Conservation (phyloP, 37 sponge, comb jelly and placozoan genomes). For the Hormiphora californensis region DNA sequence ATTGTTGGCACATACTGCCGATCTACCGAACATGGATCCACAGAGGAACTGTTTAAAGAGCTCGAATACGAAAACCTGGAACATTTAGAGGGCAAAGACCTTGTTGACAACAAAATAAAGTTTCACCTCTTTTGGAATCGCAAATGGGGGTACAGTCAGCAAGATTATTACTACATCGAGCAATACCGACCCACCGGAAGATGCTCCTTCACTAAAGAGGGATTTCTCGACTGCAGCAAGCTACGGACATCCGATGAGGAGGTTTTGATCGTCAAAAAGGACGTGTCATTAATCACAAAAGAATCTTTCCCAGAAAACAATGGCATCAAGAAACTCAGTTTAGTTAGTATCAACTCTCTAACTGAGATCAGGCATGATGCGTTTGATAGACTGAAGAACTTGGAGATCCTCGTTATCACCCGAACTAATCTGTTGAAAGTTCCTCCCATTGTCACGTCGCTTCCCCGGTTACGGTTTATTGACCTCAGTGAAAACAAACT, state of each 20-base stretch:
- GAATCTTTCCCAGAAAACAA: slow-evolving; percentile 9
- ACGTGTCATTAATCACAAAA: neutral
- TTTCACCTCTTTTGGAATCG: slow-evolving; percentile 16
- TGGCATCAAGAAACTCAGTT: neutral
- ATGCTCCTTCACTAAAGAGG: neutral
- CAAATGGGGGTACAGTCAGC: neutral
- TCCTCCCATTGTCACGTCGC: neutral
- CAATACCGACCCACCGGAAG: neutral
- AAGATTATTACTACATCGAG: neutral
- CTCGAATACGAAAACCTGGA: slow-evolving; percentile 9
- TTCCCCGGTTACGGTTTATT: neutral
- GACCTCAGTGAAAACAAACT: neutral
- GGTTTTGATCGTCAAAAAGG: neutral
- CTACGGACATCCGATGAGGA: neutral
- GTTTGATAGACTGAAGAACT: neutral
- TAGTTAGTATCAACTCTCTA: neutral
- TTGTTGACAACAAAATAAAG: too few relatives aligned
- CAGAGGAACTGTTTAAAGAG: neutral
- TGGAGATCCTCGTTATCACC: neutral
- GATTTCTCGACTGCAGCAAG: neutral
- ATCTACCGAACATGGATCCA: neutral
- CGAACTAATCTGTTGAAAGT: neutral
- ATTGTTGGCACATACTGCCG: too few relatives aligned
- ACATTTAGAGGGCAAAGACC: neutral
- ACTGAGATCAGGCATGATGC: neutral